phyloP scores from a whole-genome alignment of 2,113 vertebrate species.

The Petrocephalus microphthalmus region DNA sequence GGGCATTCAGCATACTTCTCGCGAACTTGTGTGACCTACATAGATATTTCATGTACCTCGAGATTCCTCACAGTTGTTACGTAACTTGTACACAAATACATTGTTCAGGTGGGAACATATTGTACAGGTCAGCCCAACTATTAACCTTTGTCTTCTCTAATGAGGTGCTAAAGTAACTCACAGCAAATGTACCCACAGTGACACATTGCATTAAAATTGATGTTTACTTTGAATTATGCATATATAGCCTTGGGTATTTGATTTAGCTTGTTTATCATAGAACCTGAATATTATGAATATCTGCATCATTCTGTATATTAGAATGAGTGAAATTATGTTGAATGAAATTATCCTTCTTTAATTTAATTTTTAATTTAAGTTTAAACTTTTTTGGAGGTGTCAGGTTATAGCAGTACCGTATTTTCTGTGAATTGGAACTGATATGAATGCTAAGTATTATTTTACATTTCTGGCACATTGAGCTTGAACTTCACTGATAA shows the following conservation, averaged over 20 bases:
- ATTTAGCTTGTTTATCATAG: not conserved
- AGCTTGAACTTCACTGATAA: not conserved
- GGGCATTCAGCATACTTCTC: not conserved
- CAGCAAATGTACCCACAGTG: not conserved
- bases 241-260: not conserved
- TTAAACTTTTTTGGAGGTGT: not conserved
- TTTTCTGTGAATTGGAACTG: not conserved
- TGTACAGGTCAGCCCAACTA: not conserved
- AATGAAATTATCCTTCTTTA: no score
- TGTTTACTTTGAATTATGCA: not conserved
- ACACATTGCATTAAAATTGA: not conserved
- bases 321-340: not conserved
- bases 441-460: not conserved
- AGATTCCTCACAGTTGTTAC: not conserved
- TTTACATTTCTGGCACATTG: not conserved
- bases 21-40: not conserved
- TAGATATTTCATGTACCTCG: not conserved
- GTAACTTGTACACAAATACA: not conserved
- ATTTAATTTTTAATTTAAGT: not conserved
- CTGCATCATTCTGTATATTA: not conserved
- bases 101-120: not conserved
- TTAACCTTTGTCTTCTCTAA: not conserved
- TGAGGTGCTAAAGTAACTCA: not conserved
- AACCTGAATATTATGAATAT: not conserved
- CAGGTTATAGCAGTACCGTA: not conserved